Percentiles rank a stretch among this genome's conserved stretches.
These are phyloP conservation scores for Rousettus leschenaultii DNA, from an alignment of 2,113 vertebrate genomes.

Conservation along the genomic window DNA sequence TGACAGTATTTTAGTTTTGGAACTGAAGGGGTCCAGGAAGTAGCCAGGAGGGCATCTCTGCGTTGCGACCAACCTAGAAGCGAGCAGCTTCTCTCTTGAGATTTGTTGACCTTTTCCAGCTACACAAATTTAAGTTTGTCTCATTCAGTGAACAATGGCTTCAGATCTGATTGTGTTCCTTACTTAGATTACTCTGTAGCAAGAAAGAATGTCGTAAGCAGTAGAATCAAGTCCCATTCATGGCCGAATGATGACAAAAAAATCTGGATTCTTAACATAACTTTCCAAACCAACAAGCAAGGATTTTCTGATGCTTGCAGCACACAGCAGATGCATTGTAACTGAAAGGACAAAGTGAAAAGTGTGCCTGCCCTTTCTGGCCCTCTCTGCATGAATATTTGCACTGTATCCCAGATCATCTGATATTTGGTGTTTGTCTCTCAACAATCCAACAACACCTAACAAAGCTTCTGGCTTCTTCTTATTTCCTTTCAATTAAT, in stretches of 20 bases:
- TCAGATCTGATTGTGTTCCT: neutral
- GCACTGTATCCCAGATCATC: neutral
- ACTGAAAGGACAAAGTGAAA: neutral
- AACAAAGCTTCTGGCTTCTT: neutral
- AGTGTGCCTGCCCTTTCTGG: neutral
- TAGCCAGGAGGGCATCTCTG: neutral
- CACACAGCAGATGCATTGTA: neutral
- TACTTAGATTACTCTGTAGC: neutral
- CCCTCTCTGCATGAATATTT: neutral
- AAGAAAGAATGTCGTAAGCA: neutral
- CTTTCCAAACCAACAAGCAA: constrained; percentile 38
- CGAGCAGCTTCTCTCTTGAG: neutral
- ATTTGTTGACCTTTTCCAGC: neutral
- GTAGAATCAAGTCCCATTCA: neutral
- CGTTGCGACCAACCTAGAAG: neutral
- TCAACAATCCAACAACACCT: neutral
- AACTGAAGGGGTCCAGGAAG: neutral
- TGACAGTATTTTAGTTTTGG: neutral
- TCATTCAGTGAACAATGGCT: neutral
- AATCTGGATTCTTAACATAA: constrained; percentile 22
- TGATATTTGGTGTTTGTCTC: neutral
- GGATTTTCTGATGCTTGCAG: neutral
- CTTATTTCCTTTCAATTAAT: constrained; percentile 18
- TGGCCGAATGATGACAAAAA: neutral
- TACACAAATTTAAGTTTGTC: neutral